Base-by-base conservation (phyloP, 2,888 invertebrate genomes). In the Drosophila nigritarsus region DNA sequence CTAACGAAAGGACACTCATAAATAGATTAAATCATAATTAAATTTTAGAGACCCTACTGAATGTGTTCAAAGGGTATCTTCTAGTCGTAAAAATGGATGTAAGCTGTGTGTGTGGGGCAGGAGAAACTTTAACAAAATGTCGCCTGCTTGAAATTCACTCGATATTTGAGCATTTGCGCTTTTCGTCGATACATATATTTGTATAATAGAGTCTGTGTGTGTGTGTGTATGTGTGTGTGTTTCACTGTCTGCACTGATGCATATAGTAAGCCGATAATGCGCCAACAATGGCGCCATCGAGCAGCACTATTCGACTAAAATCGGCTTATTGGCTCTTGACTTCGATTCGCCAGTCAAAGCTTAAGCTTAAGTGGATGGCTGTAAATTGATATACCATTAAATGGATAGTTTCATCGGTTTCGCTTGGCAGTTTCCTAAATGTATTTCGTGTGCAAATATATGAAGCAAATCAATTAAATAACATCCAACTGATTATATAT, bases 211-310 rank as follows among this genome's bases (percentile, higher is more conserved):
- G 13, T n/a, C 34, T 27, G 45, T 24, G 20, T 54, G 30, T 38
- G 40, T 49, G 30, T 49, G 11, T n/a, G 40, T 49, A 27, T 49
- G 11, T n/a, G 58, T 51, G 20, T 50, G n/a, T 32, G 24, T 58
- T 18, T 34, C 13, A 32, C 38, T 49, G 24, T 34, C 65, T 69
- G 83, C 86, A 82, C 49, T 86, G 76, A 86, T 83, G 84, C 87
- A 84, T 73, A 62, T 42, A 66, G 75, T 87, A 85, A 85, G 84
- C 87, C 82, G 87, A 86, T 85, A 88, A 88, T 78, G 67, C 87
- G 70, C 68, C 68, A 77, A 85, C 89, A 87, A 87, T 86, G 66
- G 71, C 73, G 82, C 77, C 82, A 83, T 79, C 69, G 82, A 83
- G 70, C 64, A 69, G 76, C 69, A 66, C 72, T 75, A 73, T 75